phyloP scores from a whole-genome alignment of 2,888 invertebrate genomes.

The Monoplex corrugatus region DNA sequence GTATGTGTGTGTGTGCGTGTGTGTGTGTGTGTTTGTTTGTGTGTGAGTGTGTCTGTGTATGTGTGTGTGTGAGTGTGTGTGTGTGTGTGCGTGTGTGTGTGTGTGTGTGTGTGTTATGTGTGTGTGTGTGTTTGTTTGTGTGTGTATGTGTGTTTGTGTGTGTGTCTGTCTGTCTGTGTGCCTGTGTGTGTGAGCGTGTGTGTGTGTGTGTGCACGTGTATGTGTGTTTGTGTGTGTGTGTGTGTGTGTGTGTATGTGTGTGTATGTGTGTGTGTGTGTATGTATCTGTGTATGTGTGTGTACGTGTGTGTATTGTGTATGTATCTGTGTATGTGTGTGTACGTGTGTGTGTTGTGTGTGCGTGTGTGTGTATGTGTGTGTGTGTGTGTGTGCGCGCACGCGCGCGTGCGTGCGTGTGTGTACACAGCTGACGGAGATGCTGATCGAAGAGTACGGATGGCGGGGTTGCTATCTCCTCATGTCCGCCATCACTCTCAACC shows the following conservation, averaged over 20 bases:
- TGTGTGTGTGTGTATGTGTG: background rate
- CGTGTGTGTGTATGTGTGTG: background rate
- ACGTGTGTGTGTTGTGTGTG: slow-evolving; percentile 4
- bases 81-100: background rate
- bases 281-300: slow-evolving; percentile 7
- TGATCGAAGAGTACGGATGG: slow-evolving; percentile 50
- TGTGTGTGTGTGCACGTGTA: background rate
- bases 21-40: too few species aligned
- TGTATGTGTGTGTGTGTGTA: background rate
- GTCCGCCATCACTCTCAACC: slow-evolving; percentile 52
- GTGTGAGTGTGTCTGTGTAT: background rate
- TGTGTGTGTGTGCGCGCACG: background rate
- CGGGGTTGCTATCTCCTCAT: slow-evolving; percentile 51
- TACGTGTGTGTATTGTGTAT: background rate
- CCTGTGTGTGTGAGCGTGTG: background rate
- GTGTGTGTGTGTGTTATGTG: background rate
- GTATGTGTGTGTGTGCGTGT: too few species aligned
- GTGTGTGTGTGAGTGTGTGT: slow-evolving; percentile 9
- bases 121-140: background rate
- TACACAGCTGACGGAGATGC: slow-evolving; percentile 31
- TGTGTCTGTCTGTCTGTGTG: background rate
- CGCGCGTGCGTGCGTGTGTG: slow-evolving; percentile 8
- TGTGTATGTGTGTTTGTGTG: background rate
- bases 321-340: background rate
- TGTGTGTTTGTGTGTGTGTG: background rate